These are phyloP conservation scores for Triplophysa siluroides DNA, from an alignment of 2,113 vertebrate genomes.

Conservation along the genomic window DNA sequence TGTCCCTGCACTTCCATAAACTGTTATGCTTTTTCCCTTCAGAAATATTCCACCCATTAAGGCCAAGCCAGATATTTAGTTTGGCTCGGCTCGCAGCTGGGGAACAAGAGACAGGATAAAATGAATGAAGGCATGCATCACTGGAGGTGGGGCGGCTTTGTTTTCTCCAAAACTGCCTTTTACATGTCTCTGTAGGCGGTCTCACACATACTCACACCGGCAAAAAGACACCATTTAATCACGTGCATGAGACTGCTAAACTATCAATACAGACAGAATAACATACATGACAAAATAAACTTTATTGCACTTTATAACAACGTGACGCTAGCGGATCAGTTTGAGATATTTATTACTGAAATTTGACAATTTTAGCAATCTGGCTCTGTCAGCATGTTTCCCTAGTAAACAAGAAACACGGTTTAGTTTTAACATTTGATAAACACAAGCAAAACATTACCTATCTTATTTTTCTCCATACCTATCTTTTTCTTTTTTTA, in stretches of 20 bases:
- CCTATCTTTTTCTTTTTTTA: too few relatives aligned
- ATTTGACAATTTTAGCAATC: too few relatives aligned
- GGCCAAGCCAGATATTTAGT: conserved; percentile 64
- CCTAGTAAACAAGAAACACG: too few relatives aligned
- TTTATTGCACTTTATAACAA: too few relatives aligned
- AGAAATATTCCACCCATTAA: conserved; percentile 61
- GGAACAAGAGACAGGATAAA: conserved; percentile 34
- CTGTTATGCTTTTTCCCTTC: conserved; percentile 46
- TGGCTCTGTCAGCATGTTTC: too few relatives aligned
- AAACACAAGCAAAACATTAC: too few relatives aligned
- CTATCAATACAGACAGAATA: background rate
- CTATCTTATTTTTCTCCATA: too few relatives aligned
- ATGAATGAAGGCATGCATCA: conserved; percentile 48
- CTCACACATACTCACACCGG: background rate
- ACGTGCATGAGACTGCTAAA: background rate
- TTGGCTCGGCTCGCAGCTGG: conserved; percentile 59
- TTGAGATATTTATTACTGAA: too few relatives aligned
- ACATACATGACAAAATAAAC: background rate
- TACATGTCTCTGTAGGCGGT: conserved; percentile 17
- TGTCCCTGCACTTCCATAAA: conserved; percentile 59
- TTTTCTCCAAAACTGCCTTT: conserved; percentile 35
- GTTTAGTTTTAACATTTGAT: too few relatives aligned
- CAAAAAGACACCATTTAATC: conserved; percentile 17
- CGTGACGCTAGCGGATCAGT: too few relatives aligned
- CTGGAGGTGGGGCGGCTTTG: conserved; percentile 29